Conservation (phyloP, 2,888 invertebrate species). For the Therioaphis trifolii region DNA sequence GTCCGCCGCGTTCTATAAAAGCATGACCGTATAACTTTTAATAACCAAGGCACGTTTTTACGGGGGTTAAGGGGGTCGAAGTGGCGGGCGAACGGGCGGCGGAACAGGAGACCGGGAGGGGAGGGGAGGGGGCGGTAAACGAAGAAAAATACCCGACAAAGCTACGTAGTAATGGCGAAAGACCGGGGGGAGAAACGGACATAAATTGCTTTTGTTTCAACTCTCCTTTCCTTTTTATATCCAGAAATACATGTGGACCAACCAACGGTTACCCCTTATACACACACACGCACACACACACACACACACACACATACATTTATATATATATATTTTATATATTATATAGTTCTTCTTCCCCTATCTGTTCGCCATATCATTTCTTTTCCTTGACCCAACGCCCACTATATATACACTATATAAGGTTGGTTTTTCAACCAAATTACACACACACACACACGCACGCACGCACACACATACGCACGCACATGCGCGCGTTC, state of each 20-base stretch:
- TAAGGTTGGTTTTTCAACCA: slow-evolving; percentile 18
- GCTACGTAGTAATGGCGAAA: slow-evolving; percentile 53
- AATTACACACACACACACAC: neutral
- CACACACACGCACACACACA: neutral
- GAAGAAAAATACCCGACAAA: slow-evolving; percentile 62
- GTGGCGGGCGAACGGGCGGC: neutral
- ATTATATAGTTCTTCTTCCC: slow-evolving; percentile 40
- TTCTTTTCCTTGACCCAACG: slow-evolving; percentile 61
- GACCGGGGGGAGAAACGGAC: slow-evolving; percentile 56
- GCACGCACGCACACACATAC: neutral
- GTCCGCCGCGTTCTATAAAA: slow-evolving; percentile 38
- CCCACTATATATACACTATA: slow-evolving; percentile 22
- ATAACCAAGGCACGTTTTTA: slow-evolving; percentile 63
- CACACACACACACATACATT: no score
- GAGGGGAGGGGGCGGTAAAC: slow-evolving; percentile 34
- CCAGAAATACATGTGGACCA: slow-evolving; percentile 57
- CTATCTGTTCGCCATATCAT: slow-evolving; percentile 52
- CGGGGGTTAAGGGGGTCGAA: slow-evolving; percentile 43
- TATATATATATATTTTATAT: neutral
- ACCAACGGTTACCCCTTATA: slow-evolving; percentile 44
- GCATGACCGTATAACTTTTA: slow-evolving; percentile 62
- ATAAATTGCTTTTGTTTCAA: slow-evolving; percentile 63
- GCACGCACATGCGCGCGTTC: neutral
- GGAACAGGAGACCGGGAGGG: neutral
- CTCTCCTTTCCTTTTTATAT: slow-evolving; percentile 60